These are phyloP conservation scores for Balanococcus diminutus DNA, from an alignment of 2,888 invertebrate species.

Conservation along the genomic window DNA sequence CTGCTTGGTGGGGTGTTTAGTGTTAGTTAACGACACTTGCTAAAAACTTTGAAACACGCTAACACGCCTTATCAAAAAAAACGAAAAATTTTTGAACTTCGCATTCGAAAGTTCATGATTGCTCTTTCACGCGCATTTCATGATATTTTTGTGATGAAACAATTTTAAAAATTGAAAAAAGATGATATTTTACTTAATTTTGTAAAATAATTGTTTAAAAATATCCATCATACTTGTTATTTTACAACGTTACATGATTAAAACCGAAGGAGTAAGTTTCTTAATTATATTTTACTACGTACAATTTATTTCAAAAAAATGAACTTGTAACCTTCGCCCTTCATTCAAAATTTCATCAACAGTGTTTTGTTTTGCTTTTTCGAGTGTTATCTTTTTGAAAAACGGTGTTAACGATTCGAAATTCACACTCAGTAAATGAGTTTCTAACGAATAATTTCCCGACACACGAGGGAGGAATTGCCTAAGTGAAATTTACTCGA, in stretches of 20 bases:
- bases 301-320: neutral
- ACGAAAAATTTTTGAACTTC: neutral
- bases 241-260: neutral
- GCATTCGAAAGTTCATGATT: neutral
- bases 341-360: slow-evolving; percentile 13
- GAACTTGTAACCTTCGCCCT: slow-evolving; percentile 8
- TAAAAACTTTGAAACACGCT: no score
- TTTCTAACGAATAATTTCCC: neutral
- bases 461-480: neutral
- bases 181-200: neutral
- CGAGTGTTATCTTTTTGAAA: neutral
- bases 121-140: neutral
- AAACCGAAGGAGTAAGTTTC: neutral
- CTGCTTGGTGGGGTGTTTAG: no score
- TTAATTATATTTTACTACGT: neutral
- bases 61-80: neutral
- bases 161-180: neutral
- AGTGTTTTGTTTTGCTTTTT: neutral
- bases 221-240: neutral
- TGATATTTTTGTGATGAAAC: neutral
- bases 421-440: neutral
- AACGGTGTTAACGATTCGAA: neutral
- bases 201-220: neutral
- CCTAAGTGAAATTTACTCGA: no score
- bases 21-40: no score